phyloP scores from a whole-genome alignment of 1,140 invertebrate species.

The Belonocnema kinseyi region DNA sequence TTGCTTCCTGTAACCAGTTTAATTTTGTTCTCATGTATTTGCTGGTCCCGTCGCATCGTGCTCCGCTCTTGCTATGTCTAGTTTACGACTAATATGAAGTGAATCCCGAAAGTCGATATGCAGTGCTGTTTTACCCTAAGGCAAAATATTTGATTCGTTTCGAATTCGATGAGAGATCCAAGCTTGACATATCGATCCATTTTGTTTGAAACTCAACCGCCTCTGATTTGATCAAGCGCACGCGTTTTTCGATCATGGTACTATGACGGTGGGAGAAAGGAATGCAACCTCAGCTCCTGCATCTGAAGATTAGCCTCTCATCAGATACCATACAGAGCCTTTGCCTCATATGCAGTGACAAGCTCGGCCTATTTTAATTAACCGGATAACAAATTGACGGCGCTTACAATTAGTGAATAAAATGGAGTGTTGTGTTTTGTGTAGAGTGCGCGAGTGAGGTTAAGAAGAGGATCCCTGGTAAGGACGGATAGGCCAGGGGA shows the following conservation, averaged over 20 bases:
- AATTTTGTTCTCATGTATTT: constrained; percentile 60
- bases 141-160: background rate
- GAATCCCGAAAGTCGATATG: constrained; percentile 30
- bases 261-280: constrained; percentile 23
- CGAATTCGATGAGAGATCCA: background rate
- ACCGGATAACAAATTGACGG: background rate
- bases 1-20: constrained; percentile 63
- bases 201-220: background rate
- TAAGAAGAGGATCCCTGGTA: background rate
- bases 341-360: background rate
- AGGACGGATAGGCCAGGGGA: background rate
- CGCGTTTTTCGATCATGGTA: constrained; percentile 18
- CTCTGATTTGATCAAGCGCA: constrained; percentile 14
- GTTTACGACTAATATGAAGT: constrained; percentile 20
- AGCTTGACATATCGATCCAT: background rate
- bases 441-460: constrained; percentile 28
- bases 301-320: constrained; percentile 21
- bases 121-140: background rate
- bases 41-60: constrained; percentile 42
- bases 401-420: background rate
- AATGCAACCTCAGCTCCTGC: constrained; percentile 23
- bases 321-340: background rate
- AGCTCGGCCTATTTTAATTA: background rate
- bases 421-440: constrained; percentile 12
- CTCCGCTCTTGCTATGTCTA: constrained; percentile 30